Evolutionary conservation across 2,113 vertebrate genomes (phyloP).

Genomic region (Heterocephalus glaber): DNA sequence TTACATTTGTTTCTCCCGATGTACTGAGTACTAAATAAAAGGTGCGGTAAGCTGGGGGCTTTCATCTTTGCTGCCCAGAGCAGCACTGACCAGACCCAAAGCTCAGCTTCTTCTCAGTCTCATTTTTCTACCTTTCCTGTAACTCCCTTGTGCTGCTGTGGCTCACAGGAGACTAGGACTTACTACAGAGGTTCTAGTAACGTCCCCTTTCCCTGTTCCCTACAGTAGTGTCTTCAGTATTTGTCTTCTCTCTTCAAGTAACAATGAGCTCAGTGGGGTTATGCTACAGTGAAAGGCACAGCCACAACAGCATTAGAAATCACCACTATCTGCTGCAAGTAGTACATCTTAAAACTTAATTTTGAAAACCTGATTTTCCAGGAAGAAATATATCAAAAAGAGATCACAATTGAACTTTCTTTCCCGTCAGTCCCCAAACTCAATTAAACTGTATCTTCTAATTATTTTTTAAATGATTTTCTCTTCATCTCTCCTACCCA

Average conservation of each 20-base stretch:
- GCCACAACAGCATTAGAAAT: neutral
- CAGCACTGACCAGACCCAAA: too few relatives aligned
- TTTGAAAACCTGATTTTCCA: neutral
- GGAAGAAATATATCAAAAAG: neutral
- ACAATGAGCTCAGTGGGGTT: neutral
- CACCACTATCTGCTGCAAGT: neutral
- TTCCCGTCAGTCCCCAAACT: neutral
- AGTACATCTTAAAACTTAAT: neutral
- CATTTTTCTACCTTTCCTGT: too few relatives aligned
- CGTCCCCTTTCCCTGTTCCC: too few relatives aligned
- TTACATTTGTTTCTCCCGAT: too few relatives aligned
- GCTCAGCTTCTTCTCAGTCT: too few relatives aligned
- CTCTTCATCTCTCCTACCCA: neutral
- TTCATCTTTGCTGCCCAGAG: too few relatives aligned
- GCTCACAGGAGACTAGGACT: too few relatives aligned
- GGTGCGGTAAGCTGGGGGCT: too few relatives aligned
- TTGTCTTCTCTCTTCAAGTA: neutral
- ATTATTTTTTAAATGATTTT: neutral
- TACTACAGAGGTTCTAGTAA: too few relatives aligned
- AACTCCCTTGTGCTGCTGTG: too few relatives aligned
- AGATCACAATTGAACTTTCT: neutral
- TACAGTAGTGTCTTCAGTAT: neutral
- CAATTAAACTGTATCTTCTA: neutral
- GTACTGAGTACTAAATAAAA: too few relatives aligned
- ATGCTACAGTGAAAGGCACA: neutral